A percentile compares a stretch with the other conserved stretches of the same genome.
Evolutionary conservation across 2,888 invertebrate genomes (phyloP).

Genomic region (Rotaria sp.): DNA sequence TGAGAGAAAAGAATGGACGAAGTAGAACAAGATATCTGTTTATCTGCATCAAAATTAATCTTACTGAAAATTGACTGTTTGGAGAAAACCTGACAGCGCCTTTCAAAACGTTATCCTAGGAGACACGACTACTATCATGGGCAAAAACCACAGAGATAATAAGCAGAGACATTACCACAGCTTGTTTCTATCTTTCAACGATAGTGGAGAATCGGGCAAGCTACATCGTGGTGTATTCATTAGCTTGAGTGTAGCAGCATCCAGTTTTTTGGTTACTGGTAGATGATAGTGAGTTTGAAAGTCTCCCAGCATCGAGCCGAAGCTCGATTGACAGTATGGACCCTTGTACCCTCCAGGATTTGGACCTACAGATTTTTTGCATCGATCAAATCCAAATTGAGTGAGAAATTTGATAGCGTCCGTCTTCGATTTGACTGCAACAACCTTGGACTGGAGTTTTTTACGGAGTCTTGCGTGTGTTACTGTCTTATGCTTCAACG

Average conservation of each 20-base stretch:
- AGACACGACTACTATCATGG: background rate
- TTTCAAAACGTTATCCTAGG: background rate
- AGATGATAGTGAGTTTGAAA: background rate
- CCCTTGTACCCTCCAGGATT: accelerated
- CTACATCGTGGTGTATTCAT: background rate
- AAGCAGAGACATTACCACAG: background rate
- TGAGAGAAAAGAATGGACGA: too few relatives aligned
- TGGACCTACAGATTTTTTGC: background rate
- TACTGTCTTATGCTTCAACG: background rate
- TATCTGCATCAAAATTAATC: too few relatives aligned
- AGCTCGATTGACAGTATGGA: background rate
- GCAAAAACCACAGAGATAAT: background rate
- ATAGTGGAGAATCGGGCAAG: background rate
- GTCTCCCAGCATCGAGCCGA: background rate
- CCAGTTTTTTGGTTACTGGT: background rate
- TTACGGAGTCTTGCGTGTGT: background rate
- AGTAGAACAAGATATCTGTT: too few relatives aligned
- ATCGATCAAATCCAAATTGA: background rate
- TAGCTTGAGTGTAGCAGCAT: background rate
- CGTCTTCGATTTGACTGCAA: background rate
- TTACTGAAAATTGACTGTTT: too few relatives aligned
- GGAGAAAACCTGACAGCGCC: too few relatives aligned
- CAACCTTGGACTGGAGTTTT: background rate
- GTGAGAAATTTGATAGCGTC: background rate
- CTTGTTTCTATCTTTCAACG: background rate